A percentile compares a stretch with the other conserved stretches of the same genome.
Evolutionary conservation across 2,113 vertebrate genomes (phyloP).

Genomic region (Archilochus colubris): DNA sequence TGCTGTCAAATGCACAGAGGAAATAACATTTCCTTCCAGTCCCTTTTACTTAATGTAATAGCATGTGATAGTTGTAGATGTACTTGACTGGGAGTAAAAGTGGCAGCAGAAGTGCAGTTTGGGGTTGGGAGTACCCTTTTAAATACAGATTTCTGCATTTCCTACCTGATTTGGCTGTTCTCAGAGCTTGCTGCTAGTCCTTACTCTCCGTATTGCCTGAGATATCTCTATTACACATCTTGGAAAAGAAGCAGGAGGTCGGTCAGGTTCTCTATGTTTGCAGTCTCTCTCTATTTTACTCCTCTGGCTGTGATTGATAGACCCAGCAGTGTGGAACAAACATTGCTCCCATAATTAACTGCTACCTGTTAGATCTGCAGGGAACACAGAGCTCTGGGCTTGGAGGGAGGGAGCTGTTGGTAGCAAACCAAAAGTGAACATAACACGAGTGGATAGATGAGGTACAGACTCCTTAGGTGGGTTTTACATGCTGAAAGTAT

Average conservation of each 20-base stretch:
- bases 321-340: background rate
- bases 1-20: background rate
- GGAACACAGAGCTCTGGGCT: background rate
- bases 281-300: background rate
- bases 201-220: background rate
- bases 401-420: background rate
- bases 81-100: background rate
- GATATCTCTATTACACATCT: constrained; percentile 4
- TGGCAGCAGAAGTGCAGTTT: background rate
- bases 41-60: background rate
- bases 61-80: background rate
- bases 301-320: background rate
- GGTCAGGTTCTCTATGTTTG: background rate
- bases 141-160: background rate
- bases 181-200: background rate
- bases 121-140: background rate
- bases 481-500: background rate
- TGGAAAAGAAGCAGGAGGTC: background rate
- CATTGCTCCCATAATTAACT: background rate
- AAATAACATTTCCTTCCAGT: background rate
- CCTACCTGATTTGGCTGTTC: background rate
- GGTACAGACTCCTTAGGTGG: background rate
- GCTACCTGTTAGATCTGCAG: background rate
- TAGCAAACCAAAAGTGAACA: background rate
- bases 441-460: background rate